Evolutionary conservation across 1,140 invertebrate species (phyloP).

Genomic region (Megalopta genalis): DNA sequence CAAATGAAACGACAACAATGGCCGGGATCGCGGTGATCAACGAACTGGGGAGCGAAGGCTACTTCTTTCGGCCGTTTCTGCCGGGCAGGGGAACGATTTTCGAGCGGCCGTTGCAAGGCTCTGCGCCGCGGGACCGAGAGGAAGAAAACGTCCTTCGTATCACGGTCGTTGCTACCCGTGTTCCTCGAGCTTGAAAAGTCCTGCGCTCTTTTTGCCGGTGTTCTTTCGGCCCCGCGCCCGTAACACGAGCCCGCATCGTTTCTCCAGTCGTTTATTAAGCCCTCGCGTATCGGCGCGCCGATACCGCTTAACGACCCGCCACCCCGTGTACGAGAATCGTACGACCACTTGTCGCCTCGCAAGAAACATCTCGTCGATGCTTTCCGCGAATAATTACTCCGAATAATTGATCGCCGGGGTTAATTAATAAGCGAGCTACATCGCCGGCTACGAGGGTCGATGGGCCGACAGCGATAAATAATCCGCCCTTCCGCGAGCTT

Average conservation of each 20-base stretch:
- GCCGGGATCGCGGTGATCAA: conserved; percentile 39
- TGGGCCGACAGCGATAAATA: conserved; percentile 14
- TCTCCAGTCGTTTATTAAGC: conserved; percentile 10
- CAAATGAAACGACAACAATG: conserved; percentile 48
- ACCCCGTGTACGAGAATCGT: conserved; percentile 28
- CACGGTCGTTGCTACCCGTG: conserved; percentile 32
- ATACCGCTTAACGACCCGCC: conserved; percentile 6
- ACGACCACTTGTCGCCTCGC: conserved; percentile 30
- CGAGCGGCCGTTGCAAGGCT: conserved; percentile 30
- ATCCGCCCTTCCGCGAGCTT: background rate
- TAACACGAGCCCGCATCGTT: background rate
- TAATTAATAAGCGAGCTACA: conserved; percentile 42
- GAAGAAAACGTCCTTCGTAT: conserved; percentile 49
- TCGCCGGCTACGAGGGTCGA: background rate
- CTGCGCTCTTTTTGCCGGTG: conserved; percentile 2
- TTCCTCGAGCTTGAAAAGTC: conserved; percentile 39
- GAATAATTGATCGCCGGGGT: conserved; percentile 32
- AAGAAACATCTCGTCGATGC: conserved; percentile 41
- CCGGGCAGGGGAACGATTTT: conserved; percentile 36
- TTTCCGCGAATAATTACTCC: conserved; percentile 37
- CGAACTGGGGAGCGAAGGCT: conserved; percentile 60
- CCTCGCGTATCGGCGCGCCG: background rate
- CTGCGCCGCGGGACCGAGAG: background rate
- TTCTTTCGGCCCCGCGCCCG: conserved; percentile 4
- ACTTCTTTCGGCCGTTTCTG: conserved; percentile 31